Evolutionary conservation across 2,888 invertebrate genomes (phyloP).

Genomic region (Hofmannophila pseudospretella): DNA sequence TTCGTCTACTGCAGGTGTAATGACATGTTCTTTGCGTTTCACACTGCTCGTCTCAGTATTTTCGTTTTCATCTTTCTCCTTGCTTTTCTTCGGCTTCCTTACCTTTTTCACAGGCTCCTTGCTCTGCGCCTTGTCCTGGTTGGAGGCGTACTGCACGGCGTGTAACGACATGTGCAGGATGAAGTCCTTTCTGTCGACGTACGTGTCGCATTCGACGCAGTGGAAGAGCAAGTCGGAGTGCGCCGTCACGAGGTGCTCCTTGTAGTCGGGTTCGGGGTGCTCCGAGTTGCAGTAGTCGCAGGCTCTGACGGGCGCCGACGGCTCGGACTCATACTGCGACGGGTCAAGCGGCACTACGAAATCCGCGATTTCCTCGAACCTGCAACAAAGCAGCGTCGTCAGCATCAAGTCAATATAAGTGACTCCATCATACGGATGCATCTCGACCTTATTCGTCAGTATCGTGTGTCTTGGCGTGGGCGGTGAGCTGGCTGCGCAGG

Average conservation of each 20-base stretch:
- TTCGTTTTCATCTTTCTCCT: not conserved
- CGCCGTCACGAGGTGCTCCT: slow-evolving; percentile 37
- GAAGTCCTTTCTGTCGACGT: slow-evolving; percentile 44
- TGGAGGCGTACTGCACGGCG: slow-evolving; percentile 28
- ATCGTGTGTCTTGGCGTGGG: slow-evolving; percentile 32
- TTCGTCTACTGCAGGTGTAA: slow-evolving; percentile 3
- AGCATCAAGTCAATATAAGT: slow-evolving; percentile 10
- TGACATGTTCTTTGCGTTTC: no score
- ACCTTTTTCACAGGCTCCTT: not conserved
- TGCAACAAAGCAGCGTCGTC: slow-evolving; percentile 35
- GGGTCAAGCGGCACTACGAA: slow-evolving; percentile 9
- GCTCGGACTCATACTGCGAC: slow-evolving; percentile 3
- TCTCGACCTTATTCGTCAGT: no score
- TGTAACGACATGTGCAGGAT: slow-evolving; percentile 56
- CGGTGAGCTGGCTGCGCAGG: slow-evolving; percentile 42
- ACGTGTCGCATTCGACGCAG: slow-evolving; percentile 57
- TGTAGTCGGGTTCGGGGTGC: slow-evolving; percentile 16
- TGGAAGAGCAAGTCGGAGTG: slow-evolving; percentile 52
- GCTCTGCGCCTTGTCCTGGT: not conserved
- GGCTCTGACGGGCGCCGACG: slow-evolving; percentile 5
- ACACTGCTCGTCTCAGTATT: not conserved
- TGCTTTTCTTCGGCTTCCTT: not conserved
- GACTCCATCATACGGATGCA: not conserved
- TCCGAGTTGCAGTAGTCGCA: slow-evolving; percentile 35
- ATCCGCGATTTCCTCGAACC: slow-evolving; percentile 21